Conservation (phyloP, 2,888 invertebrate genomes). For the Pseudococcus jackbeardsleyi region DNA sequence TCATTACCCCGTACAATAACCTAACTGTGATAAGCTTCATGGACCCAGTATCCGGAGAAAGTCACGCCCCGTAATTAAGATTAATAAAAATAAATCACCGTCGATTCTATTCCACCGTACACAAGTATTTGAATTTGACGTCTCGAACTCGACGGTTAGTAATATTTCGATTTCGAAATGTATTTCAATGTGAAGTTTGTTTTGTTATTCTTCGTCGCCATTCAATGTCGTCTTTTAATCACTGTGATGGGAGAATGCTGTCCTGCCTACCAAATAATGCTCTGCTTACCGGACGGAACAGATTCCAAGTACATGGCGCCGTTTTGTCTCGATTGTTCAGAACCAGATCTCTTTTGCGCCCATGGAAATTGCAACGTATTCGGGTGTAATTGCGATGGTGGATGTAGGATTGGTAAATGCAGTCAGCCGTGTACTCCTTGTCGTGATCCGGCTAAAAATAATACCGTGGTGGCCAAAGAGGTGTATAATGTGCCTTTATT, state of each 20-base stretch:
- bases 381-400: conserved; percentile 5
- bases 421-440: not conserved
- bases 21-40: not conserved
- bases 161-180: not conserved
- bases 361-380: not conserved
- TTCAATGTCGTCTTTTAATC: not conserved
- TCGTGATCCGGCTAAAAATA: not conserved
- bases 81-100: conserved; percentile 6
- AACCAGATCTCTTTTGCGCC: not conserved
- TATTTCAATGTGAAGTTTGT: not conserved
- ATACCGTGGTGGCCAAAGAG: not conserved
- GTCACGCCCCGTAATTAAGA: conserved; percentile 7
- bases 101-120: not conserved
- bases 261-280: not conserved
- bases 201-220: not conserved
- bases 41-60: not conserved
- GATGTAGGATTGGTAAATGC: not conserved
- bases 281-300: not conserved
- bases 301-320: not conserved
- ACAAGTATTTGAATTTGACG: not conserved
- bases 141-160: not conserved
- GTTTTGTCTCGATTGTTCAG: conserved; percentile 12
- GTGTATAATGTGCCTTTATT: not conserved
- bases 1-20: not conserved
- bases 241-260: not conserved